A percentile compares a stretch with the other conserved stretches of the same genome.
phyloP scores from a whole-genome alignment of 2,888 invertebrate species.

The Macaria liturata region DNA sequence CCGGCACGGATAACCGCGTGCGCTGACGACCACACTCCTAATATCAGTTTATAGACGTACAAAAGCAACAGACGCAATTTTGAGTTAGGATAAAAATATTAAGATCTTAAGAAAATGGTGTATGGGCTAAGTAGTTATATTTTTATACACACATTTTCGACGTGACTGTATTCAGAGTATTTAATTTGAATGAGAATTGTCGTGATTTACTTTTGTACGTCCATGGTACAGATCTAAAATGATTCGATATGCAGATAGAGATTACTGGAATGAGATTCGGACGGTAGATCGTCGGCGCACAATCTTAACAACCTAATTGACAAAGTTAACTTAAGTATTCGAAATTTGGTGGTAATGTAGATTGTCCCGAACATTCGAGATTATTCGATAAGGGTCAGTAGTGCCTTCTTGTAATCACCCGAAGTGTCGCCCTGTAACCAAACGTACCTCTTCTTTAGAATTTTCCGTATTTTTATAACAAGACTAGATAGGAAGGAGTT shows the following conservation, averaged over 20 bases:
- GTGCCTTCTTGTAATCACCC: slow-evolving; percentile 96
- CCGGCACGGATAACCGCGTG: slow-evolving; percentile 45
- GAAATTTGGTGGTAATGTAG: slow-evolving; percentile 57
- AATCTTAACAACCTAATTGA: slow-evolving; percentile 68
- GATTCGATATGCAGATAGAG: slow-evolving; percentile 19
- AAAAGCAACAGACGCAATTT: too few species aligned
- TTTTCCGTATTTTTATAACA: slow-evolving; percentile 15
- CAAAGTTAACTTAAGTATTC: slow-evolving; percentile 62
- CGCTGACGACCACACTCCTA: slow-evolving; percentile 44
- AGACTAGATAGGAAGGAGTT: too few species aligned
- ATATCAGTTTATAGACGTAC: too few species aligned
- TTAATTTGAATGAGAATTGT: too few species aligned
- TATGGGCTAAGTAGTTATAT: too few species aligned
- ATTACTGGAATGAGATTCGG: slow-evolving; percentile 30
- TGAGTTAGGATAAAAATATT: too few species aligned
- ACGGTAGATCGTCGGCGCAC: slow-evolving; percentile 38
- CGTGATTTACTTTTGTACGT: neutral
- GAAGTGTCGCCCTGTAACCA: slow-evolving; percentile 94
- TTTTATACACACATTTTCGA: too few species aligned
- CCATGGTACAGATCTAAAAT: slow-evolving; percentile 17
- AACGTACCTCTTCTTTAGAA: slow-evolving; percentile 48
- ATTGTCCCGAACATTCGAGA: slow-evolving; percentile 41
- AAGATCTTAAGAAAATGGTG: too few species aligned
- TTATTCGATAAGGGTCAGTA: slow-evolving; percentile 92
- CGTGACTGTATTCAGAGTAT: too few species aligned